A percentile compares a stretch with the other conserved stretches of the same genome.
These are phyloP conservation scores for Corythaeola cristata DNA, from an alignment of 2,113 vertebrate genomes.

Conservation along the genomic window DNA sequence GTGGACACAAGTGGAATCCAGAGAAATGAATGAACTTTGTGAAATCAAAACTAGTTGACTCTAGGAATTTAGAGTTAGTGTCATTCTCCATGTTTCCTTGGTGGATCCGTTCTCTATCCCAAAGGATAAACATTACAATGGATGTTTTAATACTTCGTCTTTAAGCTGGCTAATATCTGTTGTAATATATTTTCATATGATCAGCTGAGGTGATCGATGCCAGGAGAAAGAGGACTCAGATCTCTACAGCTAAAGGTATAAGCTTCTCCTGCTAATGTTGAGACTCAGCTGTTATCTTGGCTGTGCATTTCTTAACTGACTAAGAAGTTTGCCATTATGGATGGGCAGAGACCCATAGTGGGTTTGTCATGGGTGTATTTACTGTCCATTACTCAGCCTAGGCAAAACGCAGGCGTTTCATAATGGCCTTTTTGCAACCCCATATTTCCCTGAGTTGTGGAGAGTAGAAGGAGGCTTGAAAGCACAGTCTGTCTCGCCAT, in stretches of 20 bases:
- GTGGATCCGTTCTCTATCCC: neutral
- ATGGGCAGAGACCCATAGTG: neutral
- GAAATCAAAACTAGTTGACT: neutral
- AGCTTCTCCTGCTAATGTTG: neutral
- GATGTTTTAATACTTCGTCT: neutral
- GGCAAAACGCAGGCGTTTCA: neutral
- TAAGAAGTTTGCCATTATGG: neutral
- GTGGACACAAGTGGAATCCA: neutral
- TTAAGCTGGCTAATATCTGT: neutral
- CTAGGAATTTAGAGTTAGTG: neutral
- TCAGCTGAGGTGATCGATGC: neutral
- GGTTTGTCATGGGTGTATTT: neutral
- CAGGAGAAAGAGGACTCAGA: neutral
- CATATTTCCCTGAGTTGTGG: neutral
- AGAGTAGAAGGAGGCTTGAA: neutral
- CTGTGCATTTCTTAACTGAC: neutral
- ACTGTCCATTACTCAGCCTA: neutral
- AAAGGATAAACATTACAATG: neutral
- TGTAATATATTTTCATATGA: neutral
- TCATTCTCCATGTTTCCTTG: neutral
- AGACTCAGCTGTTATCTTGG: neutral
- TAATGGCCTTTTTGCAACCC: neutral
- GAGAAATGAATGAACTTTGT: neutral
- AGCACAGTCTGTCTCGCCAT: neutral
- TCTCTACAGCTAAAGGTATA: neutral